A percentile compares a stretch with the other conserved stretches of the same genome.
Evolutionary conservation across 2,888 invertebrate species (phyloP).

Genomic region (Temnothorax ravouxi): DNA sequence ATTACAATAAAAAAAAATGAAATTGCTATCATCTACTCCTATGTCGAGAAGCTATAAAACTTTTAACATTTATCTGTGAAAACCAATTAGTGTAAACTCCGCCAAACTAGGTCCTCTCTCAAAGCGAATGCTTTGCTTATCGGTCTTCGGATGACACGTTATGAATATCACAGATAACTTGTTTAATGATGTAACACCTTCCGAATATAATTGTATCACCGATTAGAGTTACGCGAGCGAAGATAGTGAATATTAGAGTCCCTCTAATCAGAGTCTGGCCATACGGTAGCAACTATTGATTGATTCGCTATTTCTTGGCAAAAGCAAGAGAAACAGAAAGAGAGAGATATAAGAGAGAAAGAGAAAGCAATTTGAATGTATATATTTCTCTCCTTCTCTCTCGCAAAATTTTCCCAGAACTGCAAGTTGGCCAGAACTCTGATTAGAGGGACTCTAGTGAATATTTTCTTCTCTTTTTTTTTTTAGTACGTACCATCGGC

Average conservation of each 20-base stretch:
- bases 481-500: slow-evolving; percentile 90
- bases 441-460: no score
- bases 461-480: no score
- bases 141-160: no score
- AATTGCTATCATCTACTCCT: not conserved
- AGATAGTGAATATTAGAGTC: not conserved
- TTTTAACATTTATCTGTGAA: not conserved
- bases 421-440: no score
- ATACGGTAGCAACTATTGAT: no score
- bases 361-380: no score
- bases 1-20: slow-evolving; percentile 1
- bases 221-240: slow-evolving; percentile 4
- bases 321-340: no score
- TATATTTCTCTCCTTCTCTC: no score
- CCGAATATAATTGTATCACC: not conserved
- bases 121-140: not conserved
- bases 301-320: no score
- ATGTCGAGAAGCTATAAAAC: not conserved
- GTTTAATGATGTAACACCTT: not conserved
- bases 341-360: no score
- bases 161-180: not conserved
- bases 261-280: no score
- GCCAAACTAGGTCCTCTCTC: not conserved
- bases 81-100: not conserved
- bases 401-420: no score